Evolutionary conservation across 2,113 vertebrate species (phyloP).

Genomic region (Ardeotis arabs): DNA sequence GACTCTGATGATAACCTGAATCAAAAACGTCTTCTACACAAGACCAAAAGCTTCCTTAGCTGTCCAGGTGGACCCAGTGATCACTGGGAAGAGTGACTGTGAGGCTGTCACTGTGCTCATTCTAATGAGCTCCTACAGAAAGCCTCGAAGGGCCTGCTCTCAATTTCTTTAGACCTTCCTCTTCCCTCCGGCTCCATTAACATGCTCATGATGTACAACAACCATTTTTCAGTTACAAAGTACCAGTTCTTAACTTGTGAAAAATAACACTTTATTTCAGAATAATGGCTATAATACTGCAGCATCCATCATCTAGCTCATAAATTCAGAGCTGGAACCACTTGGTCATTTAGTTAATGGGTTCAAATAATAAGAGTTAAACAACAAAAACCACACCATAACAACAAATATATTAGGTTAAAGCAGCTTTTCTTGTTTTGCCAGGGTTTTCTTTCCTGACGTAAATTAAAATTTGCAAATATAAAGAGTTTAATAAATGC

Average conservation of each 20-base stretch:
- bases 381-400: slow-evolving; percentile 1
- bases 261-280: slow-evolving; percentile 24
- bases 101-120: background rate
- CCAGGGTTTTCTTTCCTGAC: background rate
- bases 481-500: slow-evolving; percentile 11
- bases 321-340: background rate
- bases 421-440: slow-evolving; percentile 22
- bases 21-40: background rate
- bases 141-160: background rate
- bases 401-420: slow-evolving; percentile 24
- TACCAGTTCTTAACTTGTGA: background rate
- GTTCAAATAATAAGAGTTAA: background rate
- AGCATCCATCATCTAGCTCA: slow-evolving; percentile 16
- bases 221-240: slow-evolving; percentile 10
- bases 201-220: background rate
- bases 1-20: background rate
- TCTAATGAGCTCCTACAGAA: background rate
- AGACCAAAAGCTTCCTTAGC: background rate
- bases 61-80: background rate
- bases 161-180: background rate
- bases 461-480: slow-evolving; percentile 34
- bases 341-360: slow-evolving; percentile 22
- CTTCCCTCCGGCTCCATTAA: background rate
- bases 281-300: slow-evolving; percentile 15
- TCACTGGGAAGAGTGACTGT: accelerated